phyloP scores from a whole-genome alignment of 2,888 invertebrate species.

The Drosophila tanythrix region DNA sequence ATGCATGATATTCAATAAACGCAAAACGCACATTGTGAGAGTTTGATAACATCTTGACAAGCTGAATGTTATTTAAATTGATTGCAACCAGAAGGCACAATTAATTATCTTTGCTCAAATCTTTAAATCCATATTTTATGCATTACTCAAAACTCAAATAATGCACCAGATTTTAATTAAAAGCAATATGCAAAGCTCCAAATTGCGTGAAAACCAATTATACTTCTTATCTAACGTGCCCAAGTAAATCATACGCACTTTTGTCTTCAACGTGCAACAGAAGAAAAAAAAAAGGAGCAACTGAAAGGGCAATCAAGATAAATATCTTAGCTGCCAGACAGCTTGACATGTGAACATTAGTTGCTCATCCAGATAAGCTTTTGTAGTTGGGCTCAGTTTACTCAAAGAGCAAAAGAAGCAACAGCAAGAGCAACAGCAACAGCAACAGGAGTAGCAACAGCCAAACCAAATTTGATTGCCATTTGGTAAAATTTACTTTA shows the following conservation, averaged over 20 bases:
- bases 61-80: not conserved
- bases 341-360: slow-evolving; percentile 66
- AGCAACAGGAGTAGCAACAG: slow-evolving; percentile 6
- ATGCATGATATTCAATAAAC: slow-evolving; percentile 16
- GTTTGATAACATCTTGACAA: not conserved
- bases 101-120: not conserved
- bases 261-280: slow-evolving; percentile 42
- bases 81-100: not conserved
- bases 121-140: slow-evolving; percentile 2
- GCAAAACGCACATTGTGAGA: not conserved
- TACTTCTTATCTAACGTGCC: slow-evolving; percentile 62
- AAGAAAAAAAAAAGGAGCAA: not conserved
- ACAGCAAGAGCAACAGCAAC: slow-evolving; percentile 11
- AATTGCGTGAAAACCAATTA: slow-evolving; percentile 77
- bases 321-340: slow-evolving; percentile 50
- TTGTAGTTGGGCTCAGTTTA: slow-evolving; percentile 39
- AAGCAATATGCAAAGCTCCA: slow-evolving; percentile 39
- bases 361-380: slow-evolving; percentile 63
- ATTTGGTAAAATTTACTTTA: slow-evolving; percentile 53
- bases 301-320: slow-evolving; percentile 60
- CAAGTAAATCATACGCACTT: slow-evolving; percentile 74
- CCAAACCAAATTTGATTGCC: slow-evolving; percentile 61
- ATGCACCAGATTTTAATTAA: slow-evolving; percentile 62
- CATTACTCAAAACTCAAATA: slow-evolving; percentile 29
- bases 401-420: slow-evolving; percentile 26